Base-by-base conservation (phyloP, 1,140 invertebrate genomes). In the Nomia melanderi region DNA sequence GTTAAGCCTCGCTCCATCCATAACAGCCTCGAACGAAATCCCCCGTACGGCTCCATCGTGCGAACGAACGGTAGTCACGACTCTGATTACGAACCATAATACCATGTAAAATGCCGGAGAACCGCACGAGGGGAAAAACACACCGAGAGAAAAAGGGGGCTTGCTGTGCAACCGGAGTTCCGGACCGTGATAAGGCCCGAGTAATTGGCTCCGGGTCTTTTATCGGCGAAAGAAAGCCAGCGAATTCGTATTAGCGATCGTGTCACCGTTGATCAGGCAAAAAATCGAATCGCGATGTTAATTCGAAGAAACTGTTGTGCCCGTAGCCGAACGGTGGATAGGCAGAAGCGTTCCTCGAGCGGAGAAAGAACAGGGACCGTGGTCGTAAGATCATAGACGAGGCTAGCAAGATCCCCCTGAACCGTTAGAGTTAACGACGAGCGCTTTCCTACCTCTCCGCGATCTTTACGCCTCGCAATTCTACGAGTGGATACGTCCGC, bases 31-130 rank as follows among this genome's bases (percentile, higher is more conserved):
- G 80, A 81, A 86, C 56, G 75, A 83, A 87, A 86, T 86, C 85
- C 81, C 77, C 72, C 74, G 80, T 69, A 66, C 70, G 79, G 79
- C 81, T 86, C 87, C 78, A 85, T 88, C 88, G 87, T 88, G 86
- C 86, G 87, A 89, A 88, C 82, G 80, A 86, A 88, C 88, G 86
- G 88, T 88, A 89, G 88, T 89, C 88, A 89, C 88, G 88, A 88
- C 84, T 89, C 84, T 88, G 88, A 87, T 86, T 88, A 86, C 86
- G 74, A 79, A 62, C 41, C 85, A 82, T 86, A 82, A 71, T 79
- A 63, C 50, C 86, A 82, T 86, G 84, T 88, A 86, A 88, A 88
- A 84, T 77, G 47, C 25, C 53, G 27, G 33, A 36, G 57, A 62
- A 33, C 56, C 56, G 25, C 53, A 25, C 25, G 25, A 36, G 63